Base-by-base conservation (phyloP, 2,888 invertebrate genomes). In the Pseudococcus viburni region DNA sequence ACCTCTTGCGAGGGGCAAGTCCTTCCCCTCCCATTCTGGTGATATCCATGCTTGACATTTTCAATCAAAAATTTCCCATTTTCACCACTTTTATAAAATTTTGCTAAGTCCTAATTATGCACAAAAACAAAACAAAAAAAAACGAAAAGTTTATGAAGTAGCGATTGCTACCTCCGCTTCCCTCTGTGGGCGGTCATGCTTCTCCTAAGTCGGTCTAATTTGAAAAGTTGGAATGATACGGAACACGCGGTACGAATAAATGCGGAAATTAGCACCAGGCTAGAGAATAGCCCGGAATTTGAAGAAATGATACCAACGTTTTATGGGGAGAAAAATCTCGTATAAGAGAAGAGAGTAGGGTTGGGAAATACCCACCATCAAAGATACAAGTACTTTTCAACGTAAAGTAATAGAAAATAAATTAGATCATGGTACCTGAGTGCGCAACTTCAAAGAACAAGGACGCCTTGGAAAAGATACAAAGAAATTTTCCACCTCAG, bases 381-480 rank as follows among this genome's bases (percentile, higher is more conserved):
- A 64, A 64, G 22, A 22, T 9, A 64, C 7, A 64, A 22, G n/a
- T 64, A 64, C 64, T 64, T 64, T 64, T 9, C 22, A 9, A 64
- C 9, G 9, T 0, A 22, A 9, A 22, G 22, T 22, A 64, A 19
- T 64, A 64, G 19, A 64, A 64, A 64, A 64, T 64, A 64, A 64
- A 64, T 64, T 64, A 64, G 11, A 64, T 64, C 64, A 22, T 64
- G 19, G 22, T 64, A 73, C 73, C 33, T 33, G 73, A 8, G 15
- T 73, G 73, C 73, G 33, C 73, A 33, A 73, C 73, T 73, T 73
- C 73, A 73, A 73, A 73, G 73, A 33, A 33, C 39, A 4, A 26
- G 9, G 68, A 68, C 11, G 19, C 68, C 4, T 68, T 26, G 68
- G 33, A 33, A 73, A 33, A 73, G 26, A 73, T 73, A 73, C 73